Evolutionary conservation across 2,113 vertebrate genomes (phyloP), one percentile per base, ranked within the genome.

Genomic region (Puffinus mauretanicus): DNA sequence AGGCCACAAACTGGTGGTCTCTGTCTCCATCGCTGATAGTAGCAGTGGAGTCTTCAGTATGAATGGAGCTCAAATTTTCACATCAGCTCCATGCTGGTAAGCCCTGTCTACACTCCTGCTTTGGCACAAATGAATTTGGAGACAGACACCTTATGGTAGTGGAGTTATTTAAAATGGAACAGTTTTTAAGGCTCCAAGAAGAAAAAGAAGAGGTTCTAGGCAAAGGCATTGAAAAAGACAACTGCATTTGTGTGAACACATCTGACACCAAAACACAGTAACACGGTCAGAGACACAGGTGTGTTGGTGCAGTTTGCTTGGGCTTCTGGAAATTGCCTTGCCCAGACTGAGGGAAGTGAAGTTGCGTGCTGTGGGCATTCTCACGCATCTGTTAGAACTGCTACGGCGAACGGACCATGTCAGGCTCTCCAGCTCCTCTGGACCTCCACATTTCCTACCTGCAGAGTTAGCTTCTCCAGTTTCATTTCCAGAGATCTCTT

Each of bases 401-500:
- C 44, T 55, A 26, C 0, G 1, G 36, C 2, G 2, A 70, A 34
- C 0, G 38, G 47, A 82, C 8, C 30, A 10, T 0, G 0, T 24
- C 85, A 62, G n/a, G n/a, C 46, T 66, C 58, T 49, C 7, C 81
- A 81, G 72, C 64, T 40, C 46, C 57, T 57, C 88, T 44, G 60
- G 10, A 47, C 2, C 19, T 54, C 40, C 82, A 18, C 44, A 1
- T 5, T 18, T 44, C 95, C 76, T 97, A 99, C 99, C 99, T 99
- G 99, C 80, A 99, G 97, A 78, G 98, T 98, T 61, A 99, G 92
- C 86, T 98, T 98, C 97, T 99, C 99, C 94, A 99, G 98, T 91
- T 98, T 98, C 97, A 98, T 98, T 94, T 99, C 98, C 94, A 99
- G 97, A 26, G 88, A 75, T 86, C 96, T 98, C 78, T 99, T 99